A percentile compares a stretch with the other conserved stretches of the same genome.
These are phyloP conservation scores for Battus philenor DNA, from an alignment of 1,140 invertebrate genomes.

Conservation along the genomic window DNA sequence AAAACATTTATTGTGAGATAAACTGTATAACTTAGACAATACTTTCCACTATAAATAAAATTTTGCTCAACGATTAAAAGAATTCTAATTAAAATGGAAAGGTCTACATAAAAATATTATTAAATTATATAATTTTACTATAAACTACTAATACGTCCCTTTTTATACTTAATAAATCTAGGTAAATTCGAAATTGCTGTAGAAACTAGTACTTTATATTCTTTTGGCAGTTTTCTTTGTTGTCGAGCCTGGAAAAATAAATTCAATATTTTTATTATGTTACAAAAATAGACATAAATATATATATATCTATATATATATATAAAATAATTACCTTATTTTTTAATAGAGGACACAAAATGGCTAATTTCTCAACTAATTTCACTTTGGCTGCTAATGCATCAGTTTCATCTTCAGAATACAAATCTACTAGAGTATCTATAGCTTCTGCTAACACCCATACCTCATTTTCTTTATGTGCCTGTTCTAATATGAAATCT, in stretches of 20 bases:
- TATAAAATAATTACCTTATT: conserved; percentile 77
- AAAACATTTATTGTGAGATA: too few species aligned
- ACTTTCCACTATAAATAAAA: too few species aligned
- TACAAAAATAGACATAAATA: neutral
- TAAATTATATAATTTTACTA: too few species aligned
- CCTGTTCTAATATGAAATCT: conserved; percentile 75
- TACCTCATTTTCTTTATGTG: conserved; percentile 76
- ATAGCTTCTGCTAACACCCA: conserved; percentile 85
- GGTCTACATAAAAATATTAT: too few species aligned
- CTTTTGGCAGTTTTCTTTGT: conserved; percentile 79
- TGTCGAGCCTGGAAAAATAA: conserved; percentile 75
- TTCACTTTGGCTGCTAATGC: conserved; percentile 78
- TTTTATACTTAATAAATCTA: conserved; percentile 84
- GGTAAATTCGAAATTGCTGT: conserved; percentile 83
- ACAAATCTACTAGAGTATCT: conserved; percentile 86
- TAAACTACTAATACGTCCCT: conserved; percentile 46
- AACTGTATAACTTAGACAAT: too few species aligned
- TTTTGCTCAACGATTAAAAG: too few species aligned
- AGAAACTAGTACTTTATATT: conserved; percentile 80
- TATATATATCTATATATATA: too few species aligned
- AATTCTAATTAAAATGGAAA: too few species aligned
- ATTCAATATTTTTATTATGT: neutral
- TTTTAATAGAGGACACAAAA: conserved; percentile 79
- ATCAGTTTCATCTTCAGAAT: conserved; percentile 85
- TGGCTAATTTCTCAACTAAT: conserved; percentile 77